Percentiles rank a stretch among this genome's conserved stretches.
phyloP scores from a whole-genome alignment of 2,888 invertebrate genomes.

The Terebella lapidaria region DNA sequence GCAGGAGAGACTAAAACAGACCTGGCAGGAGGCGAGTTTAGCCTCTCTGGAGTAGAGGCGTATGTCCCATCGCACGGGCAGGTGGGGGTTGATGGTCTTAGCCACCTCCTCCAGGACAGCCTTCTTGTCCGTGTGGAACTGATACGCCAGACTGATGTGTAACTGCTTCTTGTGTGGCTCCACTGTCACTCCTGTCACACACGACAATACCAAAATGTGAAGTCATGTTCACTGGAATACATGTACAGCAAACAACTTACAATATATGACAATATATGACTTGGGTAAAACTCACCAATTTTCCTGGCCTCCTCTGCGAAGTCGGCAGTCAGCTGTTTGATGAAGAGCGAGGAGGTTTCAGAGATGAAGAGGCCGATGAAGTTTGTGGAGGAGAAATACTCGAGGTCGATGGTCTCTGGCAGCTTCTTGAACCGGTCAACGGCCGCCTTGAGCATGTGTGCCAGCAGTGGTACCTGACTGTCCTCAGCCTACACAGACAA shows the following conservation, averaged over 20 bases:
- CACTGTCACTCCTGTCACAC: constrained; percentile 35
- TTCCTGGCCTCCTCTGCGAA: constrained; percentile 68
- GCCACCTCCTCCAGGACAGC: constrained; percentile 69
- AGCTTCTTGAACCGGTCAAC: constrained; percentile 7
- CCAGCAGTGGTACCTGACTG: constrained; percentile 36
- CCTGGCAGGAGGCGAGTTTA: constrained; percentile 37
- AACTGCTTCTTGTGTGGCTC: constrained; percentile 80
- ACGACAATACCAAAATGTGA: constrained; percentile 11
- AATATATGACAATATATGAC: too few relatives aligned
- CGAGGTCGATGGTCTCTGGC: constrained; percentile 56
- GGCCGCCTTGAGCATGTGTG: constrained; percentile 45
- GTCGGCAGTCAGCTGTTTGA: constrained; percentile 72
- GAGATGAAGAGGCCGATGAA: constrained; percentile 87
- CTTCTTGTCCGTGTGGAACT: constrained; percentile 71
- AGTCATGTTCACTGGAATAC: not conserved
- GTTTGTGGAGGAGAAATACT: constrained; percentile 79
- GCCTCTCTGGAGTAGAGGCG: constrained; percentile 78
- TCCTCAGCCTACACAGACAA: constrained; percentile 40
- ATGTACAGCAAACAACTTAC: too few relatives aligned
- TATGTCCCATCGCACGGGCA: constrained; percentile 74
- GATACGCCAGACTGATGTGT: constrained; percentile 83
- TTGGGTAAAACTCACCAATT: constrained; percentile 38
- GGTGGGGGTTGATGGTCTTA: constrained; percentile 66
- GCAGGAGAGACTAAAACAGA: too few relatives aligned
- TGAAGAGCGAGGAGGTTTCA: constrained; percentile 74